Conservation (phyloP, 2,113 vertebrate species). For the Calonectris borealis region DNA sequence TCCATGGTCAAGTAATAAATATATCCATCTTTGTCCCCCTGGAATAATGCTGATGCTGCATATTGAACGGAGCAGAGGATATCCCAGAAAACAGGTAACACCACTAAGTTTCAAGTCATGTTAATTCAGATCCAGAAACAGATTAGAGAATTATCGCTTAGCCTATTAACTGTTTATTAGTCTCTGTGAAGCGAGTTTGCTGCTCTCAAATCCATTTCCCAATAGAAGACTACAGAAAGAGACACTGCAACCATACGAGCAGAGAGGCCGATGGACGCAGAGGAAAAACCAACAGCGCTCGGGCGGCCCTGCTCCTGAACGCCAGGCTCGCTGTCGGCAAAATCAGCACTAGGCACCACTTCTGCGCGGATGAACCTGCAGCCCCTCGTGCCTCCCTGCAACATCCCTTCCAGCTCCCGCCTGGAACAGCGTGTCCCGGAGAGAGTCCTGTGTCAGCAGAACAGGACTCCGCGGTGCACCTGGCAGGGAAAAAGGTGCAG, state of each 20-base stretch:
- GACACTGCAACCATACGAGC: background rate
- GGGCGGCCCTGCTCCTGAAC: background rate
- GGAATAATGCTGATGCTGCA: background rate
- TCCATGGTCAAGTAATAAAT: background rate
- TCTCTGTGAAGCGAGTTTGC: background rate
- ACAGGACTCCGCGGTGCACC: background rate
- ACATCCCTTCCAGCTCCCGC: background rate
- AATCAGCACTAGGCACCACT: background rate
- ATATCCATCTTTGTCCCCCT: background rate
- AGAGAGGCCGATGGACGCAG: background rate
- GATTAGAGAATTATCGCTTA: background rate
- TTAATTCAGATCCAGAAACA: background rate
- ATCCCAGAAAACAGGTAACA: background rate
- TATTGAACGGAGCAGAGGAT: background rate
- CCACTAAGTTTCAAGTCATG: background rate
- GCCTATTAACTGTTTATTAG: background rate
- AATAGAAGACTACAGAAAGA: background rate
- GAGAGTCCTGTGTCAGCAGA: background rate
- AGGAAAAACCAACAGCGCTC: background rate
- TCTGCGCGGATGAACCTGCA: background rate
- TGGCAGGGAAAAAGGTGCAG: background rate
- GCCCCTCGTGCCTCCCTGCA: background rate
- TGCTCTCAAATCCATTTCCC: background rate
- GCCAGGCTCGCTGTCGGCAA: fast-evolving
- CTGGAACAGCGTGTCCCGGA: background rate